Percentiles rank a stretch among this genome's conserved stretches.
Evolutionary conservation across 2,797 vertebrate species (phyloP).

Genomic region (Onychomys torridus): DNA sequence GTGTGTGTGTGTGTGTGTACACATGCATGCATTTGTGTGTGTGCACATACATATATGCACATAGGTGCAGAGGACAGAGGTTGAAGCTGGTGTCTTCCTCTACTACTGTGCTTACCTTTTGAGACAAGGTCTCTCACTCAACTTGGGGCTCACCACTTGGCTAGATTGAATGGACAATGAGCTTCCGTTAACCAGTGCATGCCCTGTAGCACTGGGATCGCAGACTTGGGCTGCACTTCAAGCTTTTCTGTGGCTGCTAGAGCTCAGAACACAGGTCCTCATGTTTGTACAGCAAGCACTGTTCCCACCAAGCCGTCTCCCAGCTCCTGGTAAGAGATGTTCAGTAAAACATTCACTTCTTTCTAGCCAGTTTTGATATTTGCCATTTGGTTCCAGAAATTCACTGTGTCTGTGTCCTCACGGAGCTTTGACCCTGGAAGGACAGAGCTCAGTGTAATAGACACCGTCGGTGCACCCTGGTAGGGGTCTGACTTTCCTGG

Average conservation of each 20-base stretch:
- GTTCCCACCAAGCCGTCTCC: background rate
- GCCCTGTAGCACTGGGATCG: background rate
- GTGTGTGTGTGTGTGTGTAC: background rate
- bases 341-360: background rate
- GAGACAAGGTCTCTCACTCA: background rate
- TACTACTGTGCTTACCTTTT: background rate
- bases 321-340: background rate
- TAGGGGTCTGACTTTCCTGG: background rate
- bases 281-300: background rate
- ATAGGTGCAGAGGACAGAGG: background rate
- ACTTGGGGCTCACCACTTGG: background rate
- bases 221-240: background rate
- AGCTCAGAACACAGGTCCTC: too few relatives aligned
- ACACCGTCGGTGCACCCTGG: rapidly evolving
- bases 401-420: background rate
- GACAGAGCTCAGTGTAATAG: background rate
- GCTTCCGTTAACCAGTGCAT: background rate
- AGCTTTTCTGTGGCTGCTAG: background rate
- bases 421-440: background rate
- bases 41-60: background rate
- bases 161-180: background rate
- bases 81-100: background rate
- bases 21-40: too few relatives aligned
- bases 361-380: background rate
- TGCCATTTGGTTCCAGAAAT: constrained; percentile 9